Evolutionary conservation across 2,797 vertebrate species (phyloP).

Genomic region (Benthosema pterotum): DNA sequence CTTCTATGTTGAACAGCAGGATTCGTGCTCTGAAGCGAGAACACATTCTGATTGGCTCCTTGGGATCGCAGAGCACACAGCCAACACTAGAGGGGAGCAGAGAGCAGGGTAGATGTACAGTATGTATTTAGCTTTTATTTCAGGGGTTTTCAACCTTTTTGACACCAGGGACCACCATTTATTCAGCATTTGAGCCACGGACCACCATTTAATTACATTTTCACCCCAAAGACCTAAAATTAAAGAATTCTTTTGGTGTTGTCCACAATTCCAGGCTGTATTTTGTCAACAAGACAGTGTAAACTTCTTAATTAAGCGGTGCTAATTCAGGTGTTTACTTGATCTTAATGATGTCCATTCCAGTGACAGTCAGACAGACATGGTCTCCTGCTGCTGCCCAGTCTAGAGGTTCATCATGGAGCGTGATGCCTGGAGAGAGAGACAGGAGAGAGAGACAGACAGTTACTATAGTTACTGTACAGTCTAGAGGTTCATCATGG

Average conservation of each 20-base stretch:
- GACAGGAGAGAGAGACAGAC: too few species aligned
- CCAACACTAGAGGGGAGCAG: conserved; percentile 83
- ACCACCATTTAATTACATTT: too few species aligned
- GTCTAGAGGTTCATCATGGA: conserved; percentile 93
- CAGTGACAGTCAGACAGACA: conserved; percentile 94
- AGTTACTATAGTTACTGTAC: conserved; percentile 97
- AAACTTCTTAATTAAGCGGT: too few species aligned
- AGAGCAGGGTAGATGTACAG: neutral
- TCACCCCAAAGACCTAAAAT: too few species aligned
- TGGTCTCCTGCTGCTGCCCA: conserved; percentile 98
- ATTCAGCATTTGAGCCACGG: too few species aligned
- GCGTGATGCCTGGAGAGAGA: conserved; percentile 91
- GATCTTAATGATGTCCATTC: conserved; percentile 99
- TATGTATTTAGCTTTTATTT: too few species aligned
- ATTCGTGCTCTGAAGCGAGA: conserved; percentile 92
- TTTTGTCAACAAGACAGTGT: too few species aligned
- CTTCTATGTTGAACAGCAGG: conserved; percentile 95
- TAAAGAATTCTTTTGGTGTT: too few species aligned
- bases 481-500: conserved; percentile 93
- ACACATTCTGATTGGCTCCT: conserved; percentile 90
- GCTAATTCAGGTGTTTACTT: conserved; percentile 89
- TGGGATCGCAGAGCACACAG: conserved; percentile 93
- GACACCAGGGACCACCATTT: too few species aligned
- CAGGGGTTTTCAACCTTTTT: too few species aligned
- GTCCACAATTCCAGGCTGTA: too few species aligned